Evolutionary conservation across 2,888 invertebrate species (phyloP), one percentile per base, ranked within the genome.

Genomic region (Chrysomela aeneicollis): DNA sequence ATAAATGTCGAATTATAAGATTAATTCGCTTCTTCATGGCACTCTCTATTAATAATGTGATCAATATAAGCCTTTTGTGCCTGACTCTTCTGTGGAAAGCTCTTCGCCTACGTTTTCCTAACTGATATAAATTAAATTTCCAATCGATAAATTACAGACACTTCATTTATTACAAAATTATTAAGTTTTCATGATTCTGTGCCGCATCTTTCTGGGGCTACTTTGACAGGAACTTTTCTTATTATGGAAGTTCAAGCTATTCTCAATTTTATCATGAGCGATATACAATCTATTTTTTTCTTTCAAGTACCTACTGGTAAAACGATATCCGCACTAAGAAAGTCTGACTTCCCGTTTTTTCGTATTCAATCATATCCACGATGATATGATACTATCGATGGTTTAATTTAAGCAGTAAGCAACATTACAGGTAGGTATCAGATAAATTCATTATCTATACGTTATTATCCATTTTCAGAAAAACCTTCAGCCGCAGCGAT

Each of bases 121-220:
- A 42, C 42, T 42, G 42, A 42, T 42, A 42, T 42, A 42, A 42
- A 42, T 70, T 71, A 68, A 72, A 63, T 72, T 71, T 71, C 68
- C 67, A 69, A 70, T 73, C 72, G 67, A 73, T 73, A 73, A 73
- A 72, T 71, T 72, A 72, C 70, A 63, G 67, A 66, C 67, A 68
- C 67, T 70, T 73, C 70, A 72, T 73, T 73, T 72, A 72, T 72
- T 70, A 73, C 68, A 66, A 68, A 73, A 73, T 73, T 73, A 72
- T 71, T 71, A 71, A 73, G 73, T 72, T 72, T 73, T 70, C 69
- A 66, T 69, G 68, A 69, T 17, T 42, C 35, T n/a, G 42, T n/a
- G n/a, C 15, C 42, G 15, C 42, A 42, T 42, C 42, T 8, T 42
- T 15, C 15, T 42, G 12, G 15, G 42, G 42, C 42, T 15, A 15